Base-by-base conservation (phyloP, 2,113 vertebrate species). In the Aramus guarauna region DNA sequence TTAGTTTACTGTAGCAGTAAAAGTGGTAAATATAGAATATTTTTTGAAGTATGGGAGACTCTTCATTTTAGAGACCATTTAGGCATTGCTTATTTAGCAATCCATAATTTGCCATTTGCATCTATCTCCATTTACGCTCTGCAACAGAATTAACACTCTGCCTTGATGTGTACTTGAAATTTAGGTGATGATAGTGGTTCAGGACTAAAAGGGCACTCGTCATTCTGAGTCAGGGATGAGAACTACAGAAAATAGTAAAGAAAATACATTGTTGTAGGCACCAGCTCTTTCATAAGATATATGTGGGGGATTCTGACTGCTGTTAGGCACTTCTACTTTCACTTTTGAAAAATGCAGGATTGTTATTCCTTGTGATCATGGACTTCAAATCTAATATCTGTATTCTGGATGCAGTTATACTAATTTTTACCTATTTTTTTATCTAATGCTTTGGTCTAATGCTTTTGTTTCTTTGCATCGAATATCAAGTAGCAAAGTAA, bases 11-110 rank as follows among this genome's bases (percentile, higher is more conserved):
- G 23, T 30, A 86, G 82, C 60, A 76, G 73, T 62, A 48, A 10
- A 81, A 88, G 24, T 13, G 7, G 50, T 86, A 92, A 90, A 94
- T 95, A 78, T 24, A 48, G 78, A 79, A 88, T 83, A 39, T 47
- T 80, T 96, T 91, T 67, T 59, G 8, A 94, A 86, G 68, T 71
- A 59, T 75, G 73, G 39, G 37, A 90, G 29, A 85, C 11, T 75
- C 41, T 92, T 63, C 7, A 78, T 94, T 92, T 91, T 71, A 87
- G 64, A 91, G 68, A 91, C 26, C 64, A 67, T 80, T 92, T 87
- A 81, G 82, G 30, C 53, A 71, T 47, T 81, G 50, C 55, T 95
- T 89, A 71, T 83, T 85, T 77, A 94, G 75, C 34, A 95, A 47
- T 55, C 47, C 27, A 34, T 71, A 75, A 63, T 75, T 72, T 84